A percentile compares a stretch with the other conserved stretches of the same genome.
Conservation (phyloP, 2,113 vertebrate genomes). For the Siphamia tubifer region DNA sequence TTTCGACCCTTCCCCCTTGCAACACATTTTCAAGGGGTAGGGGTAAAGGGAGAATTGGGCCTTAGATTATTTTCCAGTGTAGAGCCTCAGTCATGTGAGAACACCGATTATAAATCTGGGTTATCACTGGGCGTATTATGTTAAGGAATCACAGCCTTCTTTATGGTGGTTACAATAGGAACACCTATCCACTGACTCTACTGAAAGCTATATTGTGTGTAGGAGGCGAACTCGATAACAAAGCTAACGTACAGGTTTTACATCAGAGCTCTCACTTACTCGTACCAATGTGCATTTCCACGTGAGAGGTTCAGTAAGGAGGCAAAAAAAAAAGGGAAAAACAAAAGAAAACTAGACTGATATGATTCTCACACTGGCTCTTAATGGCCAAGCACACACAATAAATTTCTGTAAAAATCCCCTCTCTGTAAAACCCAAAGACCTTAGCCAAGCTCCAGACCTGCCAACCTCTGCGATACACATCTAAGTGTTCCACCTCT, state of each 20-base stretch:
- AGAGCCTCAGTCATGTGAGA: neutral
- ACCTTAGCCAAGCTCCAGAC: neutral
- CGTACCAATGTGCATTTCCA: neutral
- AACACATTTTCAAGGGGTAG: too few species aligned
- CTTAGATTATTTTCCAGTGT: too few species aligned
- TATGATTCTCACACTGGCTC: neutral
- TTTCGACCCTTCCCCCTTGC: too few species aligned
- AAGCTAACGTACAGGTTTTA: neutral
- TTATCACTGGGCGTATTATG: neutral
- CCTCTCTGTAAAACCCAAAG: neutral
- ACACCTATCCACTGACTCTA: neutral
- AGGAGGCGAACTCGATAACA: neutral
- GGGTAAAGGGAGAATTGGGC: too few species aligned
- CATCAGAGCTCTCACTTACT: neutral
- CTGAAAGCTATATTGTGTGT: constrained; percentile 25
- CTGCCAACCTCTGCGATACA: constrained; percentile 24
- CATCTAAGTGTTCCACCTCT: constrained; percentile 33
- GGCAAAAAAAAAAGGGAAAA: neutral
- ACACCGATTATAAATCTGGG: neutral
- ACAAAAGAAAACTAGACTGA: neutral
- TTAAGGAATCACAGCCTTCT: neutral
- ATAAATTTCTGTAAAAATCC: neutral
- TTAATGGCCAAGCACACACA: neutral
- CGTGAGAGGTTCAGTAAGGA: neutral
- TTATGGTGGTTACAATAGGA: neutral